A percentile compares a stretch with the other conserved stretches of the same genome.
phyloP scores from a whole-genome alignment of 2,888 invertebrate species.

The Fragum sueziense region DNA sequence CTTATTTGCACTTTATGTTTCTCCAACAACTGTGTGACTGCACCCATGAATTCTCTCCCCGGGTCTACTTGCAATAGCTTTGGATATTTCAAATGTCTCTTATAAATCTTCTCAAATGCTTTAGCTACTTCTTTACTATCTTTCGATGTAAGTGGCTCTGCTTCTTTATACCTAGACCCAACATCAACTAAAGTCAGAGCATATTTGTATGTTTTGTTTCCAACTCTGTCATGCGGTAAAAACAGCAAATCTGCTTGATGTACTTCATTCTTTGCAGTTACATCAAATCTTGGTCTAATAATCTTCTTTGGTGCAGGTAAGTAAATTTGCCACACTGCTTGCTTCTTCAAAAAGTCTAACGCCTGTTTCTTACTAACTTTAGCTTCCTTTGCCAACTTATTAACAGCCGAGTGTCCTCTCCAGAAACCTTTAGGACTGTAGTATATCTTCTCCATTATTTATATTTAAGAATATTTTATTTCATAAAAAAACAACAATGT shows the following conservation, averaged over 20 bases:
- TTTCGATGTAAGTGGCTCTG: conserved; percentile 56
- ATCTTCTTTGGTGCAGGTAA: conserved; percentile 50
- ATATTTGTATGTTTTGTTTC: conserved; percentile 52
- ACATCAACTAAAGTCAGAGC: conserved; percentile 55
- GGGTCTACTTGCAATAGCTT: conserved; percentile 55
- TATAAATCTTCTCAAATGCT: conserved; percentile 54
- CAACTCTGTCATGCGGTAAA: conserved; percentile 35
- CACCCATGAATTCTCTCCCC: conserved; percentile 55
- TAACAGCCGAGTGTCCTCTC: conserved; percentile 38
- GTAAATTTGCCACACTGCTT: conserved; percentile 49
- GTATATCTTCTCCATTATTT: conserved; percentile 33
- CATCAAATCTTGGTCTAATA: conserved; percentile 50
- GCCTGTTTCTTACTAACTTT: conserved; percentile 38
- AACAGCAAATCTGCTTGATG: conserved; percentile 3
- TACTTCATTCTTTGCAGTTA: conserved; percentile 14
- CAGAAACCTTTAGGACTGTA: conserved; percentile 44
- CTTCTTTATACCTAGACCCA: conserved; percentile 55
- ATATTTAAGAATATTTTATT: conserved; percentile 1
- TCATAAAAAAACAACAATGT: conserved; percentile 14
- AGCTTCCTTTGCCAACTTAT: conserved; percentile 41
- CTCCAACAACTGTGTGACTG: conserved; percentile 40
- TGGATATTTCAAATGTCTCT: conserved; percentile 38
- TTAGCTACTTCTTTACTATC: conserved; percentile 48
- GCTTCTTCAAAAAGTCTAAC: conserved; percentile 31
- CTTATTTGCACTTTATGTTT: conserved; percentile 49